phyloP scores from a whole-genome alignment of 2,888 invertebrate genomes.

The Plebejus argus region DNA sequence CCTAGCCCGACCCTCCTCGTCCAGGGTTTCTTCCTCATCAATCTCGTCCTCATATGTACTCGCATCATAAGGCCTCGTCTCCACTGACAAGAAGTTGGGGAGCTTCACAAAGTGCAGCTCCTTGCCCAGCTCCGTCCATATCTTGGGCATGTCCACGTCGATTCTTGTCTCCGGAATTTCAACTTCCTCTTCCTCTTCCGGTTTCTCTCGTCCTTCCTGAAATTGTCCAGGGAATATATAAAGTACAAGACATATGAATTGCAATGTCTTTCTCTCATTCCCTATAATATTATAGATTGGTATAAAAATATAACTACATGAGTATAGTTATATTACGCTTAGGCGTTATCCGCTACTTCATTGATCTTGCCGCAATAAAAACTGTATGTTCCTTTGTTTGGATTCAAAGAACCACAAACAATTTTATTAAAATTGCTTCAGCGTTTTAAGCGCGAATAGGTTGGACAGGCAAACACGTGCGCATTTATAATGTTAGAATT shows the following conservation, averaged over 20 bases:
- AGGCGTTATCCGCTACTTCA: no score
- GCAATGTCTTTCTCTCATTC: not conserved
- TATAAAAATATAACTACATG: no score
- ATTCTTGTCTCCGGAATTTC: slow-evolving; percentile 96
- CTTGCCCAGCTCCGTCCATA: slow-evolving; percentile 94
- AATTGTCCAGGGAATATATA: not conserved
- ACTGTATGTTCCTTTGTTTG: no score
- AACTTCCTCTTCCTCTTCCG: slow-evolving; percentile 86
- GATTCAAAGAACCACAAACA: no score
- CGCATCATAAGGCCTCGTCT: slow-evolving; percentile 97
- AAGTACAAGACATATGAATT: not conserved
- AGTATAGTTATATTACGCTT: no score
- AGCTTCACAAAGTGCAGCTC: slow-evolving; percentile 97
- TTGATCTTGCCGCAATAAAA: no score
- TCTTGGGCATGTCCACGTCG: slow-evolving; percentile 98
- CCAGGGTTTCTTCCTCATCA: slow-evolving; percentile 98
- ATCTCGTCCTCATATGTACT: slow-evolving; percentile 98
- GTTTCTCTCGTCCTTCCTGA: slow-evolving; percentile 77
- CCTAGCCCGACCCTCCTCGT: slow-evolving; percentile 97
- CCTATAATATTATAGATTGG: no score
- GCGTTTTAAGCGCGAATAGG: no score
- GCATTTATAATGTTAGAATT: no score
- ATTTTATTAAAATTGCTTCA: no score
- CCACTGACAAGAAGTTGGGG: slow-evolving; percentile 98
- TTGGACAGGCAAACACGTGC: no score